Percentiles rank a stretch among this genome's conserved stretches.
Conservation (phyloP, 37 sponge, comb jelly and placozoan genomes). For the Theonella swinhoei region DNA sequence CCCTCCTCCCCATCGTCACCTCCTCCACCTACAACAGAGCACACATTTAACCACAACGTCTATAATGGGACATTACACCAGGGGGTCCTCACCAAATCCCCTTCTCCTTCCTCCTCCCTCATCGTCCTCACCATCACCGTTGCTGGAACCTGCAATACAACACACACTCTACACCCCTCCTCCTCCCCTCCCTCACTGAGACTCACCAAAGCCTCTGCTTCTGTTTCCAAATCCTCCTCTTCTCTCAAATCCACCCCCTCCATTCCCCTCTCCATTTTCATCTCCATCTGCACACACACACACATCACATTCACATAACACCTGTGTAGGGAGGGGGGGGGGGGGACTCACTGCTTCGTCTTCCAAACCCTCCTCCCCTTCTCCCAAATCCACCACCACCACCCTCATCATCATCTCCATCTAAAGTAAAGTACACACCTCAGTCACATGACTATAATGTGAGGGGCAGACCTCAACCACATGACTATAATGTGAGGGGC, state of each 20-base stretch:
- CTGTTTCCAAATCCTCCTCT: not conserved
- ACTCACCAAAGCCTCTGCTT: not conserved
- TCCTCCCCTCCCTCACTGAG: too few relatives aligned
- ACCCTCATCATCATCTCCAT: not conserved
- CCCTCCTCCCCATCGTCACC: too few relatives aligned
- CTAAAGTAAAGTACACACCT: too few relatives aligned
- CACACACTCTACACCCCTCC: not conserved
- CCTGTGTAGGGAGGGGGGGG: too few relatives aligned
- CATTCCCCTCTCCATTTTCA: not conserved
- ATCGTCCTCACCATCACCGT: too few relatives aligned
- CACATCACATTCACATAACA: not conserved
- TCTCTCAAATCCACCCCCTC: not conserved
- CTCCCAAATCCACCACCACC: constrained; percentile 3
- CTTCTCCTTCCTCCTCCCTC: too few relatives aligned
- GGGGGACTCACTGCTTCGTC: too few relatives aligned
- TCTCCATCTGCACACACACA: not conserved
- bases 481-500: too few relatives aligned
- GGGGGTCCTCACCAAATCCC: too few relatives aligned
- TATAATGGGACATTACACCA: too few relatives aligned
- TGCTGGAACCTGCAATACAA: not conserved
- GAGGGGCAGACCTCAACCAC: too few relatives aligned
- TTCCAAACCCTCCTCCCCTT: not conserved
- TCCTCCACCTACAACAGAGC: not conserved
- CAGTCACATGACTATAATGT: too few relatives aligned
- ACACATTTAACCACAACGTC: not conserved